Base-by-base conservation (phyloP, 2,113 vertebrate genomes). In the Colossoma macropomum region DNA sequence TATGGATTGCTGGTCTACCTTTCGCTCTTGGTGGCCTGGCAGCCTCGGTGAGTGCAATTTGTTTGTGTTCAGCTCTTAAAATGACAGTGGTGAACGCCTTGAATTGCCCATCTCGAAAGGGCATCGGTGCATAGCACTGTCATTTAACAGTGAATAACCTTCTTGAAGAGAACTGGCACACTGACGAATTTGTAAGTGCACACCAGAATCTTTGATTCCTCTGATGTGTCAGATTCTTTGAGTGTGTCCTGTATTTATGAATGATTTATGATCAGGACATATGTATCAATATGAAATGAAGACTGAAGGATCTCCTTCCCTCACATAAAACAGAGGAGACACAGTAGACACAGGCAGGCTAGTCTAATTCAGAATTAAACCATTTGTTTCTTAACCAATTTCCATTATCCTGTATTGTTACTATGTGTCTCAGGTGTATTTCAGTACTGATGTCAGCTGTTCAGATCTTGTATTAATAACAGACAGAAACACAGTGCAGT, bases 11-110 rank as follows among this genome's bases (percentile, higher is more conserved):
- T 85, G 4, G 21, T 85, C 15, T 60, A 88, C 83, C 25, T 91
- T 15, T 87, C 34, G 68, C 34, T 90, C 75, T 59, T 87, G 73
- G 75, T 79, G 4, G 27, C 90, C 75, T 90, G 85, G 85, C 86
- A 88, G 27, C 68, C 81, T 27, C 23, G 91, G 92, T 91, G 74
- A 90, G 91, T 87, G 63, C n/a, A 82, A 21, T n/a, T 27, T 38
- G 34, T 38, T 3, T 38, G 32, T 28, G 41, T 12, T 70, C 27
- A 5, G 2, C 3, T 21, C 2, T 21, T 34, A 12, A 62, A 4
- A 27, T 68, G 11, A 69, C 27, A 69, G 28, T 72, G 15, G 23
- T n/a, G n/a, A n/a, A n/a, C n/a, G n/a, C n/a, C n/a, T n/a, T n/a
- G n/a, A n/a, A n/a, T n/a, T n/a, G n/a, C n/a, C n/a, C n/a, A n/a